These are phyloP conservation scores for Thymallus thymallus DNA, from an alignment of 2,113 vertebrate genomes.

Conservation along the genomic window DNA sequence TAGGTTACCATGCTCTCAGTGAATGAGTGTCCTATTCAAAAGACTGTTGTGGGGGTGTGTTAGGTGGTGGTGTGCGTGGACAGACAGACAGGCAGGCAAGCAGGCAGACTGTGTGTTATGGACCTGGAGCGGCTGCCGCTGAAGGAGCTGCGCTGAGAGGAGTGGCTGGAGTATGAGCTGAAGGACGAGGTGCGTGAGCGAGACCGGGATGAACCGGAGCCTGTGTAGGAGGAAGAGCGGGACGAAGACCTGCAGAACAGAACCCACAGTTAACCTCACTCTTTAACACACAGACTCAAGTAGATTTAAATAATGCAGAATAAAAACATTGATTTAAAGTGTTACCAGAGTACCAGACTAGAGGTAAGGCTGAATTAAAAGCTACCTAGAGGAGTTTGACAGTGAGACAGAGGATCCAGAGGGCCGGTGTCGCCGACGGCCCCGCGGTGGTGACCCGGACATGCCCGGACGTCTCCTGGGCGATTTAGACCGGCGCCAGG, in stretches of 20 bases:
- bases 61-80: not conserved
- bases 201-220: conserved; percentile 55
- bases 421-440: conserved; percentile 82
- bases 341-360: no score
- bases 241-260: conserved; percentile 79
- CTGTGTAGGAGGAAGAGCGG: conserved; percentile 84
- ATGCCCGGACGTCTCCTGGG: conserved; percentile 86
- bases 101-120: no score
- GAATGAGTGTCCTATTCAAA: no score
- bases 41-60: not conserved
- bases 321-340: no score
- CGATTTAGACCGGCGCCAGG: conserved; percentile 97
- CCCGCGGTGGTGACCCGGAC: conserved; percentile 83
- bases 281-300: not conserved
- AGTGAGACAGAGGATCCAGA: conserved; percentile 89
- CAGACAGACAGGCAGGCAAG: not conserved
- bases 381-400: conserved; percentile 95
- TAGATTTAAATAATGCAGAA: no score
- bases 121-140: conserved; percentile 86
- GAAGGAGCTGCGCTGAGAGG: conserved; percentile 86
- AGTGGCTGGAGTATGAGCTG: conserved; percentile 86
- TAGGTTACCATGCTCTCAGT: no score
- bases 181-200: conserved; percentile 84
- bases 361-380: not conserved
- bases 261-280: not conserved